phyloP scores from a whole-genome alignment of 1,140 invertebrate genomes.

The Andricus grossulariae region DNA sequence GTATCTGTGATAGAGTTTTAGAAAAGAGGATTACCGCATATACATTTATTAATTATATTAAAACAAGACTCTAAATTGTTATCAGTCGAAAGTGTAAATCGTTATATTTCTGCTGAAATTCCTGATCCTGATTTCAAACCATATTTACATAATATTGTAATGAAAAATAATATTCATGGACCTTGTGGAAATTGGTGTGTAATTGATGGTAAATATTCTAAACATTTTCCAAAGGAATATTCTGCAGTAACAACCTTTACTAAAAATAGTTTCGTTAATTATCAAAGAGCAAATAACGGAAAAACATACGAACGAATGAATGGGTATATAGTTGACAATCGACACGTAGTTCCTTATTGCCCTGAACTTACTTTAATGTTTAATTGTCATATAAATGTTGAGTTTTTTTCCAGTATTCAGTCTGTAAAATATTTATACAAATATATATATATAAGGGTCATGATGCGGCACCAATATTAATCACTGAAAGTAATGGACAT shows the following conservation, averaged over 20 bases:
- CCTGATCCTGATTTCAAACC: no score
- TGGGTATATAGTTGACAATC: conserved; percentile 22
- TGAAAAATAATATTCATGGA: conserved; percentile 16
- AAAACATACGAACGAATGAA: conserved; percentile 7
- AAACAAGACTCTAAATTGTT: no score
- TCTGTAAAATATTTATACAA: conserved; percentile 14
- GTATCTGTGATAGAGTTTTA: no score
- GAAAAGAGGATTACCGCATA: no score
- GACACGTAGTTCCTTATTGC: conserved; percentile 23
- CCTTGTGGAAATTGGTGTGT: neutral
- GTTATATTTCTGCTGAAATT: no score
- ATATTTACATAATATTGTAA: no score
- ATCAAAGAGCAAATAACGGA: no score
- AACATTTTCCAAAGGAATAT: conserved; percentile 32
- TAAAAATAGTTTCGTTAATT: conserved; percentile 33
- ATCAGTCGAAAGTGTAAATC: no score
- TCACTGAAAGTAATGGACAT: no score
- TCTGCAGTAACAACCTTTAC: conserved; percentile 28
- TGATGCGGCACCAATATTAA: no score
- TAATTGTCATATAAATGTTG: conserved; percentile 33
- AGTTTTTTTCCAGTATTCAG: conserved; percentile 16
- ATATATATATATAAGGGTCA: neutral
- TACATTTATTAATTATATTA: no score
- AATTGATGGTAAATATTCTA: neutral
- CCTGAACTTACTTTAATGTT: neutral